Conservation (phyloP, 2,113 vertebrate genomes). For the Leucosticte australis region DNA sequence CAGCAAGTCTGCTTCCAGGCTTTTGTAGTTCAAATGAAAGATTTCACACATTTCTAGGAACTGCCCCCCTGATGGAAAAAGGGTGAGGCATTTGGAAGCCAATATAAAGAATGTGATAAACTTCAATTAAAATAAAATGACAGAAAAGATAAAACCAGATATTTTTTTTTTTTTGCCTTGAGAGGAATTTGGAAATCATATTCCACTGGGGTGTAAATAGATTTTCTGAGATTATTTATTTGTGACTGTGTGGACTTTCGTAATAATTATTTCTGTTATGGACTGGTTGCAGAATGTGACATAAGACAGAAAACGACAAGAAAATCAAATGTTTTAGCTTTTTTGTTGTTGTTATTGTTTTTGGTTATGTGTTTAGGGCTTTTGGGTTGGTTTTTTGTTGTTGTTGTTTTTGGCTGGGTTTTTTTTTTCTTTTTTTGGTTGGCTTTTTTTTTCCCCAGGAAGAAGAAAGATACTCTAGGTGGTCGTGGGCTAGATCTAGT, state of each 20-base stretch:
- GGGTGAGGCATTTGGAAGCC: slow-evolving; percentile 15
- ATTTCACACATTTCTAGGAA: slow-evolving; percentile 23
- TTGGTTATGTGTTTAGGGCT: background rate
- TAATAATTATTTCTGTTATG: background rate
- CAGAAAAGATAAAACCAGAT: background rate
- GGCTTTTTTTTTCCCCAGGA: background rate
- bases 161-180: background rate
- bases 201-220: background rate
- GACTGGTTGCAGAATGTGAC: background rate
- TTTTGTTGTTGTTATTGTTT: background rate
- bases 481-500: background rate
- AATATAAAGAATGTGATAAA: slow-evolving; percentile 13
- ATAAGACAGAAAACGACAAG: background rate
- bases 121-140: background rate
- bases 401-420: background rate
- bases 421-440: background rate
- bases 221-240: background rate
- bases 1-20: slow-evolving; percentile 14
- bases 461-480: background rate
- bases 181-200: background rate
- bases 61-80: background rate
- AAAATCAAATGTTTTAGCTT: background rate
- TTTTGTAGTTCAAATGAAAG: slow-evolving; percentile 44
- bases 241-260: background rate
- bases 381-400: background rate